Conservation (phyloP, 2,888 invertebrate species). For the Syrphus vitripennis region DNA sequence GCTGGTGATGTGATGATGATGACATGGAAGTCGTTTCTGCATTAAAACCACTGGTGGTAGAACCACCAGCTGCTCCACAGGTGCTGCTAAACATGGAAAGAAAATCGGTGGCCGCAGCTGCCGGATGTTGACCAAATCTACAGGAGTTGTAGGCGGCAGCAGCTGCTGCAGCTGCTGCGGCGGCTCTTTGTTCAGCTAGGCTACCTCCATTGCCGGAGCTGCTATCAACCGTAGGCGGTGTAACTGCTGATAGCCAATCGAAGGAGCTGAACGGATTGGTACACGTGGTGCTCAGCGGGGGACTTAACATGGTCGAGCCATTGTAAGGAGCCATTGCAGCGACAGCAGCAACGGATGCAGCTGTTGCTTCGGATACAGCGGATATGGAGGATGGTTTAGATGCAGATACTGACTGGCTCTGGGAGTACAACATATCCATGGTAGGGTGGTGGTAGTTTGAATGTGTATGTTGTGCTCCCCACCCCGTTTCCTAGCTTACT, state of each 20-base stretch:
- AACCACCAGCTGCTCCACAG: constrained; percentile 40
- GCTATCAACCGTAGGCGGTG: constrained; percentile 72
- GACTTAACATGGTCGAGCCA: constrained; percentile 79
- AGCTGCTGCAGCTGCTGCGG: constrained; percentile 77
- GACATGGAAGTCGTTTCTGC: constrained; percentile 61
- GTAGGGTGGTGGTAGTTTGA: constrained; percentile 55
- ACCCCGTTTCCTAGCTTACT: constrained; percentile 82
- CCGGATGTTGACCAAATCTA: constrained; percentile 53
- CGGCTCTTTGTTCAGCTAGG: constrained; percentile 76
- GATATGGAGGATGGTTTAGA: constrained; percentile 72
- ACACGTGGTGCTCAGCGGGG: constrained; percentile 76
- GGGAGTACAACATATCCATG: constrained; percentile 81
- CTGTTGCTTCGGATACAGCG: constrained; percentile 70
- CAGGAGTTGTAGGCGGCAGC: constrained; percentile 76
- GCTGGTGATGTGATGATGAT: constrained; percentile 56
- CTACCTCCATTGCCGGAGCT: constrained; percentile 36
- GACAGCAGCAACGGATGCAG: constrained; percentile 31
- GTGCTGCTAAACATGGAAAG: constrained; percentile 73
- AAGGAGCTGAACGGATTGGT: constrained; percentile 72
- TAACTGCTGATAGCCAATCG: constrained; percentile 74
- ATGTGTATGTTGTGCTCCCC: constrained; percentile 81
- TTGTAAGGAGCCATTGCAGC: constrained; percentile 70
- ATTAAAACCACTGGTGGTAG: constrained; percentile 52
- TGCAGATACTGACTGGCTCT: constrained; percentile 74
- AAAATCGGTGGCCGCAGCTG: constrained; percentile 71